phyloP scores from a whole-genome alignment of 2,113 vertebrate genomes.

The Anas platyrhynchos region DNA sequence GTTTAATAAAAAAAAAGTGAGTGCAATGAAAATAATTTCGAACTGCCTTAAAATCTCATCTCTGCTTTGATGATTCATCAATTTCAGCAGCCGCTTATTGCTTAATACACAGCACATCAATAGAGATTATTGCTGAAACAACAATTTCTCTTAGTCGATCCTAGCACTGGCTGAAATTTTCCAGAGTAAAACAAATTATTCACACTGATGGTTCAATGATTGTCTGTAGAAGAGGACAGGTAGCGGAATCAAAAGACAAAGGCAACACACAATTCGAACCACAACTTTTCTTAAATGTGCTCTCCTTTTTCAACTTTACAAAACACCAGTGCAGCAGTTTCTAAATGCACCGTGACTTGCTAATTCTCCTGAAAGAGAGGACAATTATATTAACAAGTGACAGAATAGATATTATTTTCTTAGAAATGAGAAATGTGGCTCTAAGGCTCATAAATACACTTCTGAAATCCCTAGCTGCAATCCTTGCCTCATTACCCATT shows the following conservation, averaged over 20 bases:
- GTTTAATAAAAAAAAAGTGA: conserved; percentile 41
- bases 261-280: neutral
- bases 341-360: neutral
- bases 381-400: conserved; percentile 50
- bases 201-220: conserved; percentile 17
- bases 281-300: neutral
- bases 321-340: neutral
- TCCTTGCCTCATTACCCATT: conserved; percentile 15
- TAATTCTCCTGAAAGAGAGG: conserved; percentile 37
- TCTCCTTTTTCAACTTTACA: neutral
- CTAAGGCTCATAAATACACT: conserved; percentile 25
- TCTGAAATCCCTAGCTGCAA: neutral
- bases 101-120: conserved; percentile 41
- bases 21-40: conserved; percentile 24
- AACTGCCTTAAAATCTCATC: conserved; percentile 60
- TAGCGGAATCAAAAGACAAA: conserved; percentile 23
- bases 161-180: conserved; percentile 24
- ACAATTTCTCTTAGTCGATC: conserved; percentile 57
- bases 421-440: neutral
- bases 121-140: conserved; percentile 63
- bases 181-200: conserved; percentile 58
- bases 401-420: conserved; percentile 22
- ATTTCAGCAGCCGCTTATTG: conserved; percentile 22
- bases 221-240: conserved; percentile 11
- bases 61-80: conserved; percentile 22